Evolutionary conservation across 2,888 invertebrate genomes (phyloP).

Genomic region (Pinctada fucata): DNA sequence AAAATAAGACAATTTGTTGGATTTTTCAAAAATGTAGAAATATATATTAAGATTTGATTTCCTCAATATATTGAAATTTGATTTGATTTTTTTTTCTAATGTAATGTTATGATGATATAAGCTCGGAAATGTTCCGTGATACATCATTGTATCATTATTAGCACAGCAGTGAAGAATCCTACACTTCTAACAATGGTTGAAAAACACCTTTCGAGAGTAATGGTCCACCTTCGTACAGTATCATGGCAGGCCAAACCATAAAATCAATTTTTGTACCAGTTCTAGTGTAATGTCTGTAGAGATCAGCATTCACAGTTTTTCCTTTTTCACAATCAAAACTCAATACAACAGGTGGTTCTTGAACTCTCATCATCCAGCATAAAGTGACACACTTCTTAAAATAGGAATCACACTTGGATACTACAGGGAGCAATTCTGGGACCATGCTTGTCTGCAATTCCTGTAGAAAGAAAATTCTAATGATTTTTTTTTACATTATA

Average conservation of each 20-base stretch:
- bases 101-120: too few relatives aligned
- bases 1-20: too few relatives aligned
- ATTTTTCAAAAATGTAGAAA: too few relatives aligned
- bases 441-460: not conserved
- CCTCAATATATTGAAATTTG: too few relatives aligned
- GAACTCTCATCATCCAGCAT: constrained; percentile 49
- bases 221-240: constrained; percentile 40
- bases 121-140: too few relatives aligned
- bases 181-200: constrained; percentile 24
- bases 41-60: too few relatives aligned
- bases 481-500: not conserved
- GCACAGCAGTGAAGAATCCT: too few relatives aligned
- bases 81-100: too few relatives aligned
- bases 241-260: constrained; percentile 46
- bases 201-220: constrained; percentile 42
- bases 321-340: not conserved
- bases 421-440: not conserved
- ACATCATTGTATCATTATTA: too few relatives aligned
- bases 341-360: constrained; percentile 41
- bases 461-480: constrained; percentile 6
- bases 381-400: constrained; percentile 29
- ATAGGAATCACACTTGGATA: constrained; percentile 8
- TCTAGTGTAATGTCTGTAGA: constrained; percentile 41
- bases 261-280: constrained; percentile 37
- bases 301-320: constrained; percentile 20